These are phyloP conservation scores for Dolichallabes microphthalmus DNA, from an alignment of 2,113 vertebrate species.

Conservation along the genomic window DNA sequence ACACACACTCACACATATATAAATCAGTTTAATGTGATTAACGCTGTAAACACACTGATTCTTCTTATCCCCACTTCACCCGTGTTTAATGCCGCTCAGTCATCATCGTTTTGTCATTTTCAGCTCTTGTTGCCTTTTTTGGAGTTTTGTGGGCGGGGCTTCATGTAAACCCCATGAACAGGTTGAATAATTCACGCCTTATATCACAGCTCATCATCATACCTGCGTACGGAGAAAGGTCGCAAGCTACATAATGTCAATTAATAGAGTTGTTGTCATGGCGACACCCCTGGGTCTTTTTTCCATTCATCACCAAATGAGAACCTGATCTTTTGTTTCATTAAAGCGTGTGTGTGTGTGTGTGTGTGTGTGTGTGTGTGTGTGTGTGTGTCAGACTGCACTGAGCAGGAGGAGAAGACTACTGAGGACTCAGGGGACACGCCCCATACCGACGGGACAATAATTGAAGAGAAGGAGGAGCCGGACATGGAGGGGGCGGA, in stretches of 20 bases:
- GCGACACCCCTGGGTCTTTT: neutral
- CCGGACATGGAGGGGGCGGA: conserved; percentile 67
- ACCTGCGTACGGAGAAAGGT: too few relatives aligned
- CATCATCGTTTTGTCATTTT: neutral
- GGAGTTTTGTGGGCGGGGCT: neutral
- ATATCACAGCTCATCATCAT: neutral
- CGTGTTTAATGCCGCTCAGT: neutral
- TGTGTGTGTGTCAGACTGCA: conserved; percentile 79
- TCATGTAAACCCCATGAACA: neutral
- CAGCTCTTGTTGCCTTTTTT: neutral
- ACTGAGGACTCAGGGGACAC: conserved; percentile 82
- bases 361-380: neutral
- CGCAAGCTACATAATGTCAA: neutral
- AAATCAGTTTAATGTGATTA: neutral
- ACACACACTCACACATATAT: neutral
- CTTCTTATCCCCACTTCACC: neutral
- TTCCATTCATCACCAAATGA: neutral
- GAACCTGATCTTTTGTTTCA: neutral
- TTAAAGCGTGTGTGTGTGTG: neutral
- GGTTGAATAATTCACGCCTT: neutral
- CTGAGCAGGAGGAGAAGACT: conserved; percentile 93
- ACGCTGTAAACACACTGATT: neutral
- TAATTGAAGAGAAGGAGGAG: conserved; percentile 75
- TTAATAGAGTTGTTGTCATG: neutral
- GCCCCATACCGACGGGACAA: conserved; percentile 64